Conservation (phyloP, 2,797 vertebrate species). For the Enteromius viviparus region DNA sequence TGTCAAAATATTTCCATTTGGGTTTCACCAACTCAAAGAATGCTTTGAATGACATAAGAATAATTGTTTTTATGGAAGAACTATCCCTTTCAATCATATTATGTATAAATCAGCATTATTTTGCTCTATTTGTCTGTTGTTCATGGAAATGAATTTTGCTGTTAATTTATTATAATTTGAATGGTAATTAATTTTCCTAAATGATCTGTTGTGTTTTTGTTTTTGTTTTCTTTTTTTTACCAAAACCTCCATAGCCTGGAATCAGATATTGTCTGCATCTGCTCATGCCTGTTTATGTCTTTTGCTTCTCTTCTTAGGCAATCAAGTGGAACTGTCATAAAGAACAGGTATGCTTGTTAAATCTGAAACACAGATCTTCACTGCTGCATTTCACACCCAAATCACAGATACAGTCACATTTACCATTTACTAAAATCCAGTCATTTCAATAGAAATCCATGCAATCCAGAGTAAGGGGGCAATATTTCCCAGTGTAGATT, state of each 20-base stretch:
- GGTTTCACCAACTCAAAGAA: too few relatives aligned
- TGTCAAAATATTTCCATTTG: background rate
- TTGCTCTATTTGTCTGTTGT: too few relatives aligned
- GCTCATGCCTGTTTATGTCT: constrained; percentile 50
- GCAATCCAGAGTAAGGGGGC: background rate
- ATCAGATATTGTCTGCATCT: constrained; percentile 3
- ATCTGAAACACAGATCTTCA: constrained; percentile 13
- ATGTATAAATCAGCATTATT: too few relatives aligned
- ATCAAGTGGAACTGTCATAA: constrained; percentile 85
- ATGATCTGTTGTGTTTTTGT: background rate
- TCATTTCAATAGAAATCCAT: background rate
- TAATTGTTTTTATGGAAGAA: too few relatives aligned
- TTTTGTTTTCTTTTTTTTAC: too few relatives aligned
- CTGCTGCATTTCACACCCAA: constrained; percentile 16
- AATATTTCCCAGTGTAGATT: background rate
- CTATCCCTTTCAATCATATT: too few relatives aligned
- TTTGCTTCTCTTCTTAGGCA: constrained; percentile 71
- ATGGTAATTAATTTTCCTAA: background rate
- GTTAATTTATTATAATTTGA: background rate
- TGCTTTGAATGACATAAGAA: too few relatives aligned
- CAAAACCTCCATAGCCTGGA: background rate
- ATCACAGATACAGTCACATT: background rate
- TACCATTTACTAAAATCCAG: background rate
- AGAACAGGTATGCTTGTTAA: constrained; percentile 77
- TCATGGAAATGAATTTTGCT: too few relatives aligned